phyloP scores from a whole-genome alignment of 2,797 vertebrate genomes.

The Cryptoprocta ferox region DNA sequence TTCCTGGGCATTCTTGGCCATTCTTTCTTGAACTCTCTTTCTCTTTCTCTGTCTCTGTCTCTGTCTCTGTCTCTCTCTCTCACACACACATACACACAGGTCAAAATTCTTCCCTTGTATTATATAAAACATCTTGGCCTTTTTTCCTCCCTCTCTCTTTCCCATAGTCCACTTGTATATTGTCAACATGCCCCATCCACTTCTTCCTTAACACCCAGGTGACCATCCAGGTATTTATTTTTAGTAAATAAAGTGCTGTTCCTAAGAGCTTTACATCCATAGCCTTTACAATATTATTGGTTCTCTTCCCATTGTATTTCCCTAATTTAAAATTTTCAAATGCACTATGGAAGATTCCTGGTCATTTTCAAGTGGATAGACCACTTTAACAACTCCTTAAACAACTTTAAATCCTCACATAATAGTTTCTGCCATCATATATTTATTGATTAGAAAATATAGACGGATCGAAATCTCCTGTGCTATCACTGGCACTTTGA shows the following conservation, averaged over 20 bases:
- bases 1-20: background rate
- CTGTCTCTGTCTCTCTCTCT: no score
- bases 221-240: background rate
- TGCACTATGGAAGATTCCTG: background rate
- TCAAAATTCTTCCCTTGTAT: background rate
- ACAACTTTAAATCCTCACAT: background rate
- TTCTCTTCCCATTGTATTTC: background rate
- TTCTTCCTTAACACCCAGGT: background rate
- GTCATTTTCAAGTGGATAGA: background rate
- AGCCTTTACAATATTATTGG: constrained; percentile 4
- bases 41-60: no score
- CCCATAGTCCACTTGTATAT: no score
- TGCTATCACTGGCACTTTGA: background rate
- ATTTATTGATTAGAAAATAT: constrained; percentile 35
- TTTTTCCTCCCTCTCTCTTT: background rate
- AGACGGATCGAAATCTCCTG: background rate
- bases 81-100: background rate
- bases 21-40: background rate
- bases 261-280: background rate
- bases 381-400: background rate
- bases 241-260: background rate
- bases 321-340: background rate
- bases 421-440: background rate
- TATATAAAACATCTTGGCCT: background rate
- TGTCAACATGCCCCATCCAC: background rate